A percentile compares a stretch with the other conserved stretches of the same genome.
phyloP scores from a whole-genome alignment of 1,140 invertebrate genomes.

The Matsumurasca onukii region DNA sequence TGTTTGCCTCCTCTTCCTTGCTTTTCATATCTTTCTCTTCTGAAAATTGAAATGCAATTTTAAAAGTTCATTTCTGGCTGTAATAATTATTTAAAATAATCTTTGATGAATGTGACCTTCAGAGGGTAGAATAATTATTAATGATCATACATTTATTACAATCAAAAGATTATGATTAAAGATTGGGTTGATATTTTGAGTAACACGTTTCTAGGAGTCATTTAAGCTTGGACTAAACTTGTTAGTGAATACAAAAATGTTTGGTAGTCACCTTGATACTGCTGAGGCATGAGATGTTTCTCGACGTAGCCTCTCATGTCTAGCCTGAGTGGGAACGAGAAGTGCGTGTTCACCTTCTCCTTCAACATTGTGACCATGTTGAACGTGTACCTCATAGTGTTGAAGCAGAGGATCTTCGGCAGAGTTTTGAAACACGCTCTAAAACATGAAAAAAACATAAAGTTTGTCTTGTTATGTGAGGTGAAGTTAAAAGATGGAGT shows the following conservation, averaged over 20 bases:
- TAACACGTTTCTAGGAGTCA: too few relatives aligned
- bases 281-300: conserved; percentile 87
- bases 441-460: conserved; percentile 40
- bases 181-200: too few relatives aligned
- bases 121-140: too few relatives aligned
- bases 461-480: too few relatives aligned
- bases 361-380: conserved; percentile 98
- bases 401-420: conserved; percentile 91
- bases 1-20: conserved; percentile 39
- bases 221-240: too few relatives aligned
- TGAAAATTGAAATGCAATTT: conserved; percentile 45
- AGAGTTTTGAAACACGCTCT: conserved; percentile 93
- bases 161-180: too few relatives aligned
- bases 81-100: too few relatives aligned
- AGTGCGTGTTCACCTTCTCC: conserved; percentile 96
- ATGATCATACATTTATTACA: too few relatives aligned
- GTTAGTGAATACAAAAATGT: too few relatives aligned
- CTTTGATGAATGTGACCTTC: too few relatives aligned
- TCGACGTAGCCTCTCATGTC: conserved; percentile 96
- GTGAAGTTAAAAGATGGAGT: too few relatives aligned
- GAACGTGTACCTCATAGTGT: conserved; percentile 97
- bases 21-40: conserved; percentile 53
- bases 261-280: conserved; percentile 73
- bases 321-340: conserved; percentile 90
- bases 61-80: too few relatives aligned